Evolutionary conservation across 2,113 vertebrate species (phyloP), one percentile per base, ranked within the genome.

Genomic region (Plotosus lineatus): DNA sequence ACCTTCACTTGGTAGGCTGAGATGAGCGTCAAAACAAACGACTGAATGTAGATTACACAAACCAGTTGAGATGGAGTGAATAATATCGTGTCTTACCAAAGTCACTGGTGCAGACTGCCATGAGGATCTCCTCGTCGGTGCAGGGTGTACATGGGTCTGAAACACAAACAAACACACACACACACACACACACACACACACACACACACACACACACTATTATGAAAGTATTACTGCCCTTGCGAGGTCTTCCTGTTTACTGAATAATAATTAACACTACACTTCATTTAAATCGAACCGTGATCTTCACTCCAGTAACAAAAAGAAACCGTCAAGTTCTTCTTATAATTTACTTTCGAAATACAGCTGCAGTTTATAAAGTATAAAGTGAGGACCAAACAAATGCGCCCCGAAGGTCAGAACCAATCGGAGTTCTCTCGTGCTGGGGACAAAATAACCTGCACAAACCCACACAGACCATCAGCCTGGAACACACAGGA

Each of bases 61-160:
- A 66, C 23, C 8, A 23, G 9, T 11, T 40, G 33, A 19, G 33
- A 19, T 33, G 31, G 60, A 15, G 40, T 19, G 4, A 72, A 38
- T 19, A 38, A 31, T n/a, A 17, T 3, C 9, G 38, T 23, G 5
- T 76, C 93, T 95, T 92, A 98, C 97, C 97, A 1, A 98, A 97
- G 87, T 98, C 97, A 66, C 95, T 98, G 86, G 94, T 95, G 86
- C 97, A 99, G 85, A 96, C 93, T 0, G 97, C 96, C 88, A 98
- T 83, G 60, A 99, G 95, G 21, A 98, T 90, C 77, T 98, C 95
- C 0, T 96, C 93, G 78, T 97, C 95, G 76, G 94, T 94, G 86
- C 97, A 99, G 1, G 95, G 96, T 63, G 94, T 91, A 89, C 97
- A 98, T 0, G 94, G 80, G 61, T 92, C 97, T 94, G 40, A 63